Conservation (phyloP, 2,113 vertebrate genomes). For the Catharus bicknelli region DNA sequence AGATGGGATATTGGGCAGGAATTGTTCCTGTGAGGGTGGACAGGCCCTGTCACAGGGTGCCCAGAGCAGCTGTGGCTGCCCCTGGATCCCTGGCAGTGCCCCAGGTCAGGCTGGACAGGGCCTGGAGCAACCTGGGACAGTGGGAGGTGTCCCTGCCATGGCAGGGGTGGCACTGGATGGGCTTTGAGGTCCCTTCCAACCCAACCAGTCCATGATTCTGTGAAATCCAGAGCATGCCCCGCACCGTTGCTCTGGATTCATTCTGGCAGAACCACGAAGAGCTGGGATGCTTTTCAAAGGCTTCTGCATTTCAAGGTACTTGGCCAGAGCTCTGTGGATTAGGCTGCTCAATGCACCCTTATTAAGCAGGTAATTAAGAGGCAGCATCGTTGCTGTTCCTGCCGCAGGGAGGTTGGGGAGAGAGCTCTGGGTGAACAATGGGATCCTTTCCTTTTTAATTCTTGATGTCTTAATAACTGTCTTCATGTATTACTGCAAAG, state of each 20-base stretch:
- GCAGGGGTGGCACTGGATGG: background rate
- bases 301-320: background rate
- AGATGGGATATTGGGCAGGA: background rate
- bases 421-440: background rate
- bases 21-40: background rate
- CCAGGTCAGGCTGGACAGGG: background rate
- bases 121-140: background rate
- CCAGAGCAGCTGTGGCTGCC: background rate
- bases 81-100: background rate
- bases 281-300: background rate
- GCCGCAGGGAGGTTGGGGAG: background rate
- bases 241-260: background rate
- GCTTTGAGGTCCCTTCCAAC: fast-evolving
- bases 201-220: background rate
- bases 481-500: background rate
- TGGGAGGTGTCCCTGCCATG: background rate
- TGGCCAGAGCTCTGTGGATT: background rate
- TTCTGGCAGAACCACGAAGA: background rate
- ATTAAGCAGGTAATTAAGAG: constrained; percentile 25
- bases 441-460: background rate
- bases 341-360: background rate
- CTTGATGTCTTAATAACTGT: constrained; percentile 40
- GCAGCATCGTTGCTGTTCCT: background rate
- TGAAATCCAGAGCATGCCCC: background rate
- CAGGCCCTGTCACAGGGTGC: background rate